Conservation (phyloP, 92 coral and sea anemone genomes). For the Actinostola sp. region DNA sequence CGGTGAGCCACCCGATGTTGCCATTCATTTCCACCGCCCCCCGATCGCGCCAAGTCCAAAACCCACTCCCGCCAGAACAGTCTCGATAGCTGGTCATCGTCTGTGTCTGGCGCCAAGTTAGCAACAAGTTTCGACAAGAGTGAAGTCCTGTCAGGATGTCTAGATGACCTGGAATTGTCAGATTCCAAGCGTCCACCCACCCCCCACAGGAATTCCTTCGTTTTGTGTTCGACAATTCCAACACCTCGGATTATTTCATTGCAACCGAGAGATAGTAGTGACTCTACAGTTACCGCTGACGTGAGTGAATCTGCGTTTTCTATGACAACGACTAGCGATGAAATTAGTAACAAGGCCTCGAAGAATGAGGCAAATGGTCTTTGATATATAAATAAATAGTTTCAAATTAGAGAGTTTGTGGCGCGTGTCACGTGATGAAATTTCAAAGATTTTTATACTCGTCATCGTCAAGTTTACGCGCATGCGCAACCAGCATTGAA, state of each 20-base stretch:
- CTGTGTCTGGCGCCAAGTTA: slow-evolving; percentile 55
- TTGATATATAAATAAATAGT: slow-evolving; percentile 11
- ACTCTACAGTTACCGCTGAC: slow-evolving; percentile 19
- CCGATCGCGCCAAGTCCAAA: slow-evolving; percentile 63
- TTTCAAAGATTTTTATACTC: neutral
- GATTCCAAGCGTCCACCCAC: slow-evolving; percentile 70
- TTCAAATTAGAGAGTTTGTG: slow-evolving; percentile 23
- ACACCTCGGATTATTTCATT: slow-evolving; percentile 52
- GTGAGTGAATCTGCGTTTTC: slow-evolving; percentile 6
- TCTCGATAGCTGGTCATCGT: slow-evolving; percentile 56
- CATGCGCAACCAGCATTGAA: neutral
- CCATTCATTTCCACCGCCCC: slow-evolving; percentile 81
- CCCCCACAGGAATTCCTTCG: slow-evolving; percentile 82
- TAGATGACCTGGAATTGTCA: slow-evolving; percentile 65
- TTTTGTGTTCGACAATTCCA: slow-evolving; percentile 78
- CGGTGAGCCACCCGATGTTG: slow-evolving; percentile 70
- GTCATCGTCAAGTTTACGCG: neutral
- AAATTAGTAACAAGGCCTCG: neutral
- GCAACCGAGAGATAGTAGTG: slow-evolving; percentile 41
- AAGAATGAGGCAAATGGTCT: neutral
- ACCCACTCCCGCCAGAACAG: slow-evolving; percentile 55
- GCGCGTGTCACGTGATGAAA: slow-evolving; percentile 3
- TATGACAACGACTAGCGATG: slow-evolving; percentile 15
- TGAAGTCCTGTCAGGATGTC: slow-evolving; percentile 23
- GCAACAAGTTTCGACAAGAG: slow-evolving; percentile 51